A percentile compares a stretch with the other conserved stretches of the same genome.
Conservation (phyloP, 2,113 vertebrate genomes). For the Halichoeres trimaculatus region DNA sequence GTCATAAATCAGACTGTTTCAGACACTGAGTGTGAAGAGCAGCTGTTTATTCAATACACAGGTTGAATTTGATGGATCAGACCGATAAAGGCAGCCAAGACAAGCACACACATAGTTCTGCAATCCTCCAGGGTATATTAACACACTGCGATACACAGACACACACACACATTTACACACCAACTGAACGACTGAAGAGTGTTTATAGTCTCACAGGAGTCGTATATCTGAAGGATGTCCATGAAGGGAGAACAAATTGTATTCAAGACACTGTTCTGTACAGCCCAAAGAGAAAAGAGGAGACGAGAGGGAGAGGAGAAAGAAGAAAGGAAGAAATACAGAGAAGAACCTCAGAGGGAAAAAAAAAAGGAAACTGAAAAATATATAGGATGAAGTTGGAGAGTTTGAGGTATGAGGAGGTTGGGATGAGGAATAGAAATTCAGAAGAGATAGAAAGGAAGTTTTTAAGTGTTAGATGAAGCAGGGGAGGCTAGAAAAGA, state of each 20-base stretch:
- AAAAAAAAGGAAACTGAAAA: too few relatives aligned
- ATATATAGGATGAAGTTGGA: too few relatives aligned
- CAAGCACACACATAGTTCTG: conserved; percentile 14
- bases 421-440: too few relatives aligned
- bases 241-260: conserved; percentile 13
- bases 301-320: background rate
- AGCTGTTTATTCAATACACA: conserved; percentile 26
- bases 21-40: background rate
- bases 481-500: too few relatives aligned
- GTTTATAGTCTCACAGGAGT: conserved; percentile 29
- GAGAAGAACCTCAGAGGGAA: too few relatives aligned
- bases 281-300: background rate
- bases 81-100: background rate
- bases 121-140: conserved; percentile 8
- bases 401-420: too few relatives aligned
- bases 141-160: conserved; percentile 7
- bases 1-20: conserved; percentile 3
- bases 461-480: too few relatives aligned
- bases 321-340: background rate
- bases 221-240: conserved; percentile 24
- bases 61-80: conserved; percentile 28
- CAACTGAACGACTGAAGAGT: background rate
- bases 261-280: conserved; percentile 6
- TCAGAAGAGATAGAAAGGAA: too few relatives aligned
- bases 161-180: conserved; percentile 26